Evolutionary conservation across 2,888 invertebrate genomes (phyloP).

Genomic region (Caenorhabditis panamensis): DNA sequence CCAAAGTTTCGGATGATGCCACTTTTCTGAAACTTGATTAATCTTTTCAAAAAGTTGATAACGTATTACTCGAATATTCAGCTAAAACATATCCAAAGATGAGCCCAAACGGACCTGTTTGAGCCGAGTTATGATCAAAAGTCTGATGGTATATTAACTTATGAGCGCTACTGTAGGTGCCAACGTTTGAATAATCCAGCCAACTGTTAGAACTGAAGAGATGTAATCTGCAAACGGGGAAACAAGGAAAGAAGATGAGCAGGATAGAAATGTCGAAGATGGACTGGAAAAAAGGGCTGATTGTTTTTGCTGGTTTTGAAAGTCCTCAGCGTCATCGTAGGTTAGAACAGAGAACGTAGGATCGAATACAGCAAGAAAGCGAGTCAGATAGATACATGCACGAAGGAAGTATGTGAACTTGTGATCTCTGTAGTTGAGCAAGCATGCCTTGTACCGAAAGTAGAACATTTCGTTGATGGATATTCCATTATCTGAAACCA

Average conservation of each 20-base stretch:
- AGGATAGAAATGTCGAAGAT: neutral
- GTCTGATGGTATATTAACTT: too few relatives aligned
- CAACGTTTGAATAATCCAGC: constrained; percentile 11
- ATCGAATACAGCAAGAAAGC: constrained; percentile 1
- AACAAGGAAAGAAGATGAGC: neutral
- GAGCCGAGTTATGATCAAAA: too few relatives aligned
- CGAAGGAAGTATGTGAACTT: constrained; percentile 11
- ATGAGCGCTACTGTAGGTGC: too few relatives aligned
- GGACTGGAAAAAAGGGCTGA: neutral
- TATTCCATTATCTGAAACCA: constrained; percentile 14
- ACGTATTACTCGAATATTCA: too few relatives aligned
- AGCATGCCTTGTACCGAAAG: constrained; percentile 24
- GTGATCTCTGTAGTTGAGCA: constrained; percentile 9
- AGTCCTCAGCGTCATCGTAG: neutral
- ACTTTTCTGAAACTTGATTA: too few relatives aligned
- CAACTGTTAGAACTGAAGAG: neutral
- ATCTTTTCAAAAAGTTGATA: too few relatives aligned
- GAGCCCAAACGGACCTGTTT: too few relatives aligned
- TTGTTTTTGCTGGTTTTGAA: constrained; percentile 1
- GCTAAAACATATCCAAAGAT: too few relatives aligned
- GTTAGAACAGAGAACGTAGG: neutral
- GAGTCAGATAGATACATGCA: neutral
- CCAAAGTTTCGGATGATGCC: too few relatives aligned
- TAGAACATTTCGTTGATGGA: constrained; percentile 33
- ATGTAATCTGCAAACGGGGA: constrained; percentile 7